Evolutionary conservation across 2,113 vertebrate species (phyloP).

Genomic region (Clarias macrocephalus): DNA sequence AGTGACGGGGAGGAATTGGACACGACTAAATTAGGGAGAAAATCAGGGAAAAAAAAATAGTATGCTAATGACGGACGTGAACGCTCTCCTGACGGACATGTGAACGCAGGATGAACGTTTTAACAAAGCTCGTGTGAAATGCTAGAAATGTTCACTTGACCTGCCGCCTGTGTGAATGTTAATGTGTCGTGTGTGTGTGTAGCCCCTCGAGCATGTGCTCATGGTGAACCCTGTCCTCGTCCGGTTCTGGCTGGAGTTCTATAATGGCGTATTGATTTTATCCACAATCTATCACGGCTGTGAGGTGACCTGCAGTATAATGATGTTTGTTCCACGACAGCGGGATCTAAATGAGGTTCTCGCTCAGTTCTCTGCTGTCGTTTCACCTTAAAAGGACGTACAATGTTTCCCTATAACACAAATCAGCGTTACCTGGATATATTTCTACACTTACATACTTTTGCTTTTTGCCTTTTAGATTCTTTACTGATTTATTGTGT

Average conservation of each 20-base stretch:
- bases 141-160: background rate
- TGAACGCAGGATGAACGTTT: background rate
- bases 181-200: background rate
- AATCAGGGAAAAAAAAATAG: too few species aligned
- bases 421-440: too few species aligned
- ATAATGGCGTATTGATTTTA: conserved; percentile 60
- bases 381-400: background rate
- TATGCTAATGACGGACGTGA: background rate
- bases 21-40: too few species aligned
- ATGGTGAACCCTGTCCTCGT: background rate
- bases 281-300: conserved; percentile 45
- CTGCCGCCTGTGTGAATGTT: background rate
- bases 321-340: conserved; percentile 54
- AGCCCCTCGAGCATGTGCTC: background rate
- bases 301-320: conserved; percentile 39
- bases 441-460: too few species aligned
- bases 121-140: background rate
- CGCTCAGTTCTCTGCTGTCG: conserved; percentile 30
- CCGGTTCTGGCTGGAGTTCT: conserved; percentile 42
- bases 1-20: too few species aligned
- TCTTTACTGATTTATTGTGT: too few species aligned
- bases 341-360: conserved; percentile 39
- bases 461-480: too few species aligned
- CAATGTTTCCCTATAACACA: too few species aligned
- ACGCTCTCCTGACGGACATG: background rate